These are phyloP conservation scores for Drosophila hydei DNA, from an alignment of 1,140 invertebrate genomes.

Conservation along the genomic window DNA sequence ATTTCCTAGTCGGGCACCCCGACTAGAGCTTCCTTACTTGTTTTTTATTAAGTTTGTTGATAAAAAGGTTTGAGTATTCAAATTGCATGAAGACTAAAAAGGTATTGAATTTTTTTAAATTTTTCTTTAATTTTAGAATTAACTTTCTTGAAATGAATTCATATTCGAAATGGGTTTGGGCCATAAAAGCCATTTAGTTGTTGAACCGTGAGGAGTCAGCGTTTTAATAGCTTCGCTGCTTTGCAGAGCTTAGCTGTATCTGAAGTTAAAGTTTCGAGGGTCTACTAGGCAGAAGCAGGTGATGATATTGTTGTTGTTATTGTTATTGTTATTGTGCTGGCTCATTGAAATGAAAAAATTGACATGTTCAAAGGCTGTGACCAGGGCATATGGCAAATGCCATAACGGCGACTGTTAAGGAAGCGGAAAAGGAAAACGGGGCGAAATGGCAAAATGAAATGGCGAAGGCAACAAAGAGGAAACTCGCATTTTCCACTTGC, in stretches of 20 bases:
- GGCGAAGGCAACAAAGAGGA: constrained; percentile 45
- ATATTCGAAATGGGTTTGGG: too few species aligned
- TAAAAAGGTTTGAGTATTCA: too few species aligned
- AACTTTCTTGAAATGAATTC: too few species aligned
- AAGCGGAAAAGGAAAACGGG: constrained; percentile 16
- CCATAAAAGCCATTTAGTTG: too few species aligned
- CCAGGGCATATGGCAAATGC: constrained; percentile 19
- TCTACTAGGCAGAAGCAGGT: background rate
- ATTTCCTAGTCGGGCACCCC: too few species aligned
- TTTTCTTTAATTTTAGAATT: too few species aligned
- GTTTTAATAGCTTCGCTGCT: too few species aligned
- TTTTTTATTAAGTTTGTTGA: too few species aligned
- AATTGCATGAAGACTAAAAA: too few species aligned
- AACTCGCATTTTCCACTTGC: constrained; percentile 72
- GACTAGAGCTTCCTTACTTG: too few species aligned
- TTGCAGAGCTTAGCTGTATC: background rate
- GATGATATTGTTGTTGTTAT: background rate
- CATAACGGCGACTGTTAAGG: constrained; percentile 12
- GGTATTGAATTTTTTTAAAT: too few species aligned
- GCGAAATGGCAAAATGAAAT: constrained; percentile 30
- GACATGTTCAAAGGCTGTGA: constrained; percentile 11
- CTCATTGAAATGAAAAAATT: constrained; percentile 5
- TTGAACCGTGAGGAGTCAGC: too few species aligned
- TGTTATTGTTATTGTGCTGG: constrained; percentile 6
- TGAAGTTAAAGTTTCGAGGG: background rate